phyloP scores from a whole-genome alignment of 1,140 invertebrate genomes.

The Microplitis mediator region DNA sequence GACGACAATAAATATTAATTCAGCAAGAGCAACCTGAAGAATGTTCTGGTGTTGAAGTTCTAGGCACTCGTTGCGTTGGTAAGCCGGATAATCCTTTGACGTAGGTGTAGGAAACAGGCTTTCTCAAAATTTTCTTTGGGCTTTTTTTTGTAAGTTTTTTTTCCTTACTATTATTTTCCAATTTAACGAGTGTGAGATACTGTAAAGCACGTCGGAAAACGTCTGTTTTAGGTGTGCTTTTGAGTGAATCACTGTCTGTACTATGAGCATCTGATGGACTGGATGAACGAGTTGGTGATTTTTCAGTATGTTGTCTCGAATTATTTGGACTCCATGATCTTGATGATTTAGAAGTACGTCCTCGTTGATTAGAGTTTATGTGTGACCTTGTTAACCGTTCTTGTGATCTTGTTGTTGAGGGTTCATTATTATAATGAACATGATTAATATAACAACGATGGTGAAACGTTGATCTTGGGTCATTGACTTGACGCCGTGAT shows the following conservation, averaged over 20 bases:
- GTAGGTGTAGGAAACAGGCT: slow-evolving; percentile 79
- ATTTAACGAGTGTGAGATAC: slow-evolving; percentile 53
- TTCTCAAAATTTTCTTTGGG: slow-evolving; percentile 72
- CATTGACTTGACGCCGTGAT: slow-evolving; percentile 44
- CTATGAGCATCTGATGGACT: slow-evolving; percentile 52
- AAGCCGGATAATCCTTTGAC: slow-evolving; percentile 78
- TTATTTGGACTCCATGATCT: slow-evolving; percentile 52
- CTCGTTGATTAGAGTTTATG: slow-evolving; percentile 34
- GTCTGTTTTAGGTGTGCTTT: slow-evolving; percentile 66
- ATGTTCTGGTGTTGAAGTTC: slow-evolving; percentile 42
- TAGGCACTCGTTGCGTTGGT: slow-evolving; percentile 77
- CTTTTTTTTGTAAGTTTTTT: slow-evolving; percentile 62
- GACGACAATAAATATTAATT: too few species aligned
- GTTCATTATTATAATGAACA: slow-evolving; percentile 21
- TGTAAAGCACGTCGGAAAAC: slow-evolving; percentile 75
- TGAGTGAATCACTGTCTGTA: slow-evolving; percentile 64
- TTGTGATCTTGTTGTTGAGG: slow-evolving; percentile 36
- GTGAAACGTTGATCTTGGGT: slow-evolving; percentile 37
- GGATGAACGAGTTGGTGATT: slow-evolving; percentile 46
- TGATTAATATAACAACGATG: slow-evolving; percentile 42
- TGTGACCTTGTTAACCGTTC: slow-evolving; percentile 40
- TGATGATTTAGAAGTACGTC: slow-evolving; percentile 40
- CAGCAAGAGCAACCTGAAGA: too few species aligned
- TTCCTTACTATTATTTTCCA: slow-evolving; percentile 29
- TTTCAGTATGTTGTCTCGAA: slow-evolving; percentile 12